Evolutionary conservation across 1,140 invertebrate species (phyloP).

Genomic region (Harpegnathos saltator): DNA sequence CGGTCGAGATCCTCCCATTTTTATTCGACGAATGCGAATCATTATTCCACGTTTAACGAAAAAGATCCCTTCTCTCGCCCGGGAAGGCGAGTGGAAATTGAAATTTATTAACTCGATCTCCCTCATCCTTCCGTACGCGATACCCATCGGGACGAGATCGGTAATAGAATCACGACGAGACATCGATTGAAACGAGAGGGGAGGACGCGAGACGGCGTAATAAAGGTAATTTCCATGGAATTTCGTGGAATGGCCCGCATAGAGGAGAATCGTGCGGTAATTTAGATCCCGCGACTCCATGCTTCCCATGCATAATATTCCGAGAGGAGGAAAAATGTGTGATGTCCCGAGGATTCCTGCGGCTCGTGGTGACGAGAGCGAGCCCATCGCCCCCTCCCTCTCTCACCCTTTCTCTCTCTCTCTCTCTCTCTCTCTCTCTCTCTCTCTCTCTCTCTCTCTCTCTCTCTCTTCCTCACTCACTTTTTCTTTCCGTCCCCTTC

Average conservation of each 20-base stretch:
- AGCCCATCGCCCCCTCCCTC: neutral
- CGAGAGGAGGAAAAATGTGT: constrained; percentile 60
- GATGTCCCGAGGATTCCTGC: constrained; percentile 17
- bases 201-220: neutral
- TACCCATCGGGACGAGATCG: constrained; percentile 41
- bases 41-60: neutral
- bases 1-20: too few species aligned
- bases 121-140: constrained; percentile 12
- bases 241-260: constrained; percentile 34
- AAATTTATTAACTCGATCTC: constrained; percentile 9
- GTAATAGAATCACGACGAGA: constrained; percentile 30
- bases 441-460: neutral
- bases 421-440: too few species aligned
- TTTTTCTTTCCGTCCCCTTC: too few species aligned
- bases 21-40: too few species aligned
- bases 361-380: neutral
- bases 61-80: neutral
- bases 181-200: constrained; percentile 41
- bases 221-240: constrained; percentile 68
- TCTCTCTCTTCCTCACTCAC: neutral
- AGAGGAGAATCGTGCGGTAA: constrained; percentile 42
- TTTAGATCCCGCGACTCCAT: constrained; percentile 63
- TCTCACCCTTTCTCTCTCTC: neutral
- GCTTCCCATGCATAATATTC: constrained; percentile 66
- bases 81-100: too few species aligned